Conservation (phyloP, 2,888 invertebrate species). For the Cepaea hortensis region DNA sequence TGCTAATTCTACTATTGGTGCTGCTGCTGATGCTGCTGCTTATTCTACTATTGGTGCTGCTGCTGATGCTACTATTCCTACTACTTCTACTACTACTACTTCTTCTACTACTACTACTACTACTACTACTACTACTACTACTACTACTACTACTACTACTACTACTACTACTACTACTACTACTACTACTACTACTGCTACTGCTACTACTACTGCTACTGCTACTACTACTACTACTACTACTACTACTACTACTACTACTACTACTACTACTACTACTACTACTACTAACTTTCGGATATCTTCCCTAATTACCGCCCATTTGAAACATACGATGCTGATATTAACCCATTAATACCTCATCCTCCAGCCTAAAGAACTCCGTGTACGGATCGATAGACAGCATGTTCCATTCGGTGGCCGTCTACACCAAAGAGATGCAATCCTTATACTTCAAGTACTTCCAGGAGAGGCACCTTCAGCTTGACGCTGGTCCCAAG, state of each 20-base stretch:
- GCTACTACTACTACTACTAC: no score
- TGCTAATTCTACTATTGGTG: no score
- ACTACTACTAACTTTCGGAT: neutral
- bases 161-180: neutral
- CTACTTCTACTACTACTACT: neutral
- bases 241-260: no score
- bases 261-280: no score
- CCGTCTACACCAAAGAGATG: slow-evolving; percentile 32
- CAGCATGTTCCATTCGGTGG: slow-evolving; percentile 31
- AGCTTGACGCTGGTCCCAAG: neutral
- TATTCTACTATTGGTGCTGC: no score
- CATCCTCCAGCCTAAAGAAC: slow-evolving; percentile 33
- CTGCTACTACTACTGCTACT: neutral
- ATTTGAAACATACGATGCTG: neutral
- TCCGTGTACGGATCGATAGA: slow-evolving; percentile 37
- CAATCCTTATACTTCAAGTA: slow-evolving; percentile 22
- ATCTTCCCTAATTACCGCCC: neutral
- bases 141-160: neutral
- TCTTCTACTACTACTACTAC: neutral
- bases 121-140: neutral
- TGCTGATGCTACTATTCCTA: no score
- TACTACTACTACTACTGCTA: neutral
- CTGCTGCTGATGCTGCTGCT: no score
- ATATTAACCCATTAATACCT: neutral
- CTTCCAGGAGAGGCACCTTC: neutral